Evolutionary conservation across 53 echinoderm and acorn worm species (phyloP).

Genomic region (Holothuria leucospilota): DNA sequence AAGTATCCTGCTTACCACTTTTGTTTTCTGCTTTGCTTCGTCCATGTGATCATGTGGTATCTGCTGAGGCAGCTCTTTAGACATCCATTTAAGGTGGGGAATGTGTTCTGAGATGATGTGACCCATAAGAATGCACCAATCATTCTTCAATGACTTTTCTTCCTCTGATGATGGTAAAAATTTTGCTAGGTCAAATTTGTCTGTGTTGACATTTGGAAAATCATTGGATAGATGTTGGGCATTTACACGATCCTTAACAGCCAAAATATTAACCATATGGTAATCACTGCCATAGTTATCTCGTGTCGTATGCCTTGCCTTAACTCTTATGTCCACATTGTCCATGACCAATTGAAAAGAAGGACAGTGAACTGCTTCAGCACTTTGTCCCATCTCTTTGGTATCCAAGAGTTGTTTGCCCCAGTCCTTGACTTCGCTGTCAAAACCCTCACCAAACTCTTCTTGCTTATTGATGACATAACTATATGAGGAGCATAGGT

Average conservation of each 20-base stretch:
- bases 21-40: conserved; percentile 50
- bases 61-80: conserved; percentile 15
- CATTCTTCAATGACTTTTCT: conserved; percentile 39
- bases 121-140: conserved; percentile 54
- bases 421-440: conserved; percentile 57
- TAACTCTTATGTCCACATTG: conserved; percentile 71
- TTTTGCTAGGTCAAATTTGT: background rate
- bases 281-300: conserved; percentile 54
- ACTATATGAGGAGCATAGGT: conserved; percentile 45
- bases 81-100: conserved; percentile 41
- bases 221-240: no score
- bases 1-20: conserved; percentile 53
- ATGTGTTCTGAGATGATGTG: conserved; percentile 53
- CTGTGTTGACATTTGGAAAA: no score
- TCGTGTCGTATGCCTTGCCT: conserved; percentile 63
- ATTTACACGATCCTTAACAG: no score
- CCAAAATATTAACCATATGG: no score
- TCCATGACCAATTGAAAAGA: conserved; percentile 50
- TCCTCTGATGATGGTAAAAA: conserved; percentile 68
- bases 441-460: conserved; percentile 53
- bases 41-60: conserved; percentile 63
- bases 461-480: conserved; percentile 50
- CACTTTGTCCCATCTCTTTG: background rate
- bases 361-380: no score
- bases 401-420: background rate